A percentile compares a stretch with the other conserved stretches of the same genome.
Evolutionary conservation across 2,888 invertebrate species (phyloP).

Genomic region (Agrotis clavis): DNA sequence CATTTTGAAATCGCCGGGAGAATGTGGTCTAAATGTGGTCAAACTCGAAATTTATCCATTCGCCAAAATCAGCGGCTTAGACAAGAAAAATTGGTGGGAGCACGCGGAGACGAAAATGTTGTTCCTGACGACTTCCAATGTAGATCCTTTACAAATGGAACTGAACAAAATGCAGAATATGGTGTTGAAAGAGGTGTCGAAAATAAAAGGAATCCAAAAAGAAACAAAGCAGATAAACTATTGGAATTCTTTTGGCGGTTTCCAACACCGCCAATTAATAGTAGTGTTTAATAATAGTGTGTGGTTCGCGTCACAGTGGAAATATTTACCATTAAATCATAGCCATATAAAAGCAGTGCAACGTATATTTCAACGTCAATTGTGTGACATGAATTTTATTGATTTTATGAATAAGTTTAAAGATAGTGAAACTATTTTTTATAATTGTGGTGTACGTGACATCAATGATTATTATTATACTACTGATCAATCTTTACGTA

Average conservation of each 20-base stretch:
- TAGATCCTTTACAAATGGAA: slow-evolving; percentile 4
- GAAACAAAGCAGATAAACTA: slow-evolving; percentile 45
- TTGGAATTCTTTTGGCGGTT: slow-evolving; percentile 58
- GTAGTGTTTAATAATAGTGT: slow-evolving; percentile 46
- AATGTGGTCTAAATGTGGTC: slow-evolving; percentile 56
- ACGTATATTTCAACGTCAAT: slow-evolving; percentile 19
- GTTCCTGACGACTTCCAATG: slow-evolving; percentile 32
- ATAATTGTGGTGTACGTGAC: slow-evolving; percentile 43
- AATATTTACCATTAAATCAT: slow-evolving; percentile 45
- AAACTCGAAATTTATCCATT: slow-evolving; percentile 55
- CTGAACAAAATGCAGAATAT: slow-evolving; percentile 20
- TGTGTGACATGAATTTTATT: slow-evolving; percentile 18
- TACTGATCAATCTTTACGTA: slow-evolving; percentile 3
- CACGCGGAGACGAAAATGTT: slow-evolving; percentile 32
- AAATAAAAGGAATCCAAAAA: slow-evolving; percentile 20
- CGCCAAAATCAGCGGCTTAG: slow-evolving; percentile 18
- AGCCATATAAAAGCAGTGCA: slow-evolving; percentile 35
- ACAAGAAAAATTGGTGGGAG: slow-evolving; percentile 36
- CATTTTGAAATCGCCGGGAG: slow-evolving; percentile 58
- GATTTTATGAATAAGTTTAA: slow-evolving; percentile 25
- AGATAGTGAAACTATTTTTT: slow-evolving; percentile 21
- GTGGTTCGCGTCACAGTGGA: slow-evolving; percentile 4
- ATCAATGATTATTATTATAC: slow-evolving; percentile 43
- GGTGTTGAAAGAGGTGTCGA: not conserved
- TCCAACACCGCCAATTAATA: slow-evolving; percentile 61